Conservation (phyloP, 1,140 invertebrate species). For the Druon quercuslanigerum region DNA sequence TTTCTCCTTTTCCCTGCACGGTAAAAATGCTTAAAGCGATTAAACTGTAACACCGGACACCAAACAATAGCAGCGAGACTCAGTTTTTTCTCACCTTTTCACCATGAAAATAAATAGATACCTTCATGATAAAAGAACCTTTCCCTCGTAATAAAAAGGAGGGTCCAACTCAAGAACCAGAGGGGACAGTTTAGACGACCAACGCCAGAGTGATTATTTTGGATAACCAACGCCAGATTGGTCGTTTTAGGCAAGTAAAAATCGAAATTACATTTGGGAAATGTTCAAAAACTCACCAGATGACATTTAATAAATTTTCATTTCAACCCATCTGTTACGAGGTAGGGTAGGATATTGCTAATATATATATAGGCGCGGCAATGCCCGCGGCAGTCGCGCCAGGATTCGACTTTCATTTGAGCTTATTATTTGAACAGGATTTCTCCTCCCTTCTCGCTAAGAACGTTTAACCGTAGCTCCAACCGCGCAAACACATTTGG, state of each 20-base stretch:
- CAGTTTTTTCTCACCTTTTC: constrained; percentile 2
- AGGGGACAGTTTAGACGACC: no score
- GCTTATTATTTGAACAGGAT: constrained; percentile 70
- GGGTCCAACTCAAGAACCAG: no score
- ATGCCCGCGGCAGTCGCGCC: constrained; percentile 60
- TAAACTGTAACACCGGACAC: constrained; percentile 9
- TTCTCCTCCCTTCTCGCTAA: constrained; percentile 39
- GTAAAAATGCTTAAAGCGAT: constrained; percentile 26
- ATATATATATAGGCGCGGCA: constrained; percentile 47
- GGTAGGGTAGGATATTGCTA: constrained; percentile 60
- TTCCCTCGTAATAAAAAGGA: no score
- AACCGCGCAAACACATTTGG: constrained; percentile 38
- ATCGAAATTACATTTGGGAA: no score
- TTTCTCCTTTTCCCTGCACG: constrained; percentile 12
- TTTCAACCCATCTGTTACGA: constrained; percentile 29
- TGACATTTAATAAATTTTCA: constrained; percentile 22
- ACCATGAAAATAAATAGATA: background rate
- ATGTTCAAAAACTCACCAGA: no score
- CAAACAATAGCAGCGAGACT: constrained; percentile 23
- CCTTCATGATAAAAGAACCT: no score
- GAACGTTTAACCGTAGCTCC: constrained; percentile 57
- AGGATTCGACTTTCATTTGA: constrained; percentile 62
- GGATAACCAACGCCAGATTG: no score
- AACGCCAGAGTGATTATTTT: no score
- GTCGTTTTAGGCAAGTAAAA: no score